A percentile compares a stretch with the other conserved stretches of the same genome.
Evolutionary conservation across 2,888 invertebrate genomes (phyloP).

Genomic region (Hirtodrosophila cameraria): DNA sequence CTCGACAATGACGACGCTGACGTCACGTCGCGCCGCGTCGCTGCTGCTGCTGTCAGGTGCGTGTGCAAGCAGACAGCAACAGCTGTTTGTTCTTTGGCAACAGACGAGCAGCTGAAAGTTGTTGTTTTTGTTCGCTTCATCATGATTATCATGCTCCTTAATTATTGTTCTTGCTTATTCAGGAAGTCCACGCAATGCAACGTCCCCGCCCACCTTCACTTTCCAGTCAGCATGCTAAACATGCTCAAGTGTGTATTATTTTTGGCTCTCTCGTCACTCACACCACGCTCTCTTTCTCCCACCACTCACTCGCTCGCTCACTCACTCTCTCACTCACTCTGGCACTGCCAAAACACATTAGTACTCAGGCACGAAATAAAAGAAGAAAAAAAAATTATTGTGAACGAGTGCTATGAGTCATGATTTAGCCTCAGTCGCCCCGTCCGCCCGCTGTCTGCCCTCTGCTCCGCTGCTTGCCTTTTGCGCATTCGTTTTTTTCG

Average conservation of each 20-base stretch:
- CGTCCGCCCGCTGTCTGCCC: slow-evolving; percentile 9
- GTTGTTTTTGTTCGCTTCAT: slow-evolving; percentile 25
- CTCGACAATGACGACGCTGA: slow-evolving; percentile 63
- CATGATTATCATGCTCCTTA: slow-evolving; percentile 32
- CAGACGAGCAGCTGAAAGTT: slow-evolving; percentile 15
- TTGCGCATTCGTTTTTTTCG: slow-evolving; percentile 72
- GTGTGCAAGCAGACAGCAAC: slow-evolving; percentile 40
- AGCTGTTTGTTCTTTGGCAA: slow-evolving; percentile 41
- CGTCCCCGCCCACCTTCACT: slow-evolving; percentile 3
- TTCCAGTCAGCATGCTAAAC: slow-evolving; percentile 16
- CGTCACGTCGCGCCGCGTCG: slow-evolving; percentile 39
- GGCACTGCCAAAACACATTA: slow-evolving; percentile 74
- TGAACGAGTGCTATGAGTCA: slow-evolving; percentile 74
- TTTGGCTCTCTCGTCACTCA: slow-evolving; percentile 46
- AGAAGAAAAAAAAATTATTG: slow-evolving; percentile 54
- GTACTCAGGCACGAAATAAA: slow-evolving; percentile 78
- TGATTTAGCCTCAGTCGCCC: slow-evolving; percentile 57
- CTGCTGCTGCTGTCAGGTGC: slow-evolving; percentile 63
- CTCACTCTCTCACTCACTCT: slow-evolving; percentile 18
- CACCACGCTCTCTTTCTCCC: slow-evolving; percentile 15
- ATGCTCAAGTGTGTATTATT: slow-evolving; percentile 63
- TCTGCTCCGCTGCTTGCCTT: slow-evolving; percentile 50
- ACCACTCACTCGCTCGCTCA: slow-evolving; percentile 7
- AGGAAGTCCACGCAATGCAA: slow-evolving; percentile 38
- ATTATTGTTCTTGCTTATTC: slow-evolving; percentile 28